Percentiles rank a stretch among this genome's conserved stretches.
Evolutionary conservation across 2,888 invertebrate species (phyloP).

Genomic region (Aspidiotus destructor): DNA sequence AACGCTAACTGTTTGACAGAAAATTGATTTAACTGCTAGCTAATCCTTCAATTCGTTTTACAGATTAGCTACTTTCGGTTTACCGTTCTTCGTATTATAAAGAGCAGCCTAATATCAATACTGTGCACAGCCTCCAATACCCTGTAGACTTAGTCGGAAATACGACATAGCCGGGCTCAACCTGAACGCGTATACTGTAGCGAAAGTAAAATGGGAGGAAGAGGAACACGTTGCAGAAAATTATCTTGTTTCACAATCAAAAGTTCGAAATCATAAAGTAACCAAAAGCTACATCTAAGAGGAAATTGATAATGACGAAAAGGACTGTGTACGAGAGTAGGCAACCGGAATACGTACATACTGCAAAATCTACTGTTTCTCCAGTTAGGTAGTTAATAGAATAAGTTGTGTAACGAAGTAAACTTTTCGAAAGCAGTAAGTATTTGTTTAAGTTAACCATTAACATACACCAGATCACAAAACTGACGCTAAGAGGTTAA

Average conservation of each 20-base stretch:
- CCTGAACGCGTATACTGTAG: not conserved
- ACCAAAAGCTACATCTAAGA: not conserved
- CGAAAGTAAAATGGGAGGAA: not conserved
- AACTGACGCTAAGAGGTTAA: conserved; percentile 27
- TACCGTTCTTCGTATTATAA: not conserved
- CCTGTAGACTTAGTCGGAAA: too few species aligned
- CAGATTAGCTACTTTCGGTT: not conserved
- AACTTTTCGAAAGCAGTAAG: conserved; percentile 22
- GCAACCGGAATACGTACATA: not conserved
- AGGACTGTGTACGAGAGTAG: not conserved
- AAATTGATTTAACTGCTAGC: not conserved
- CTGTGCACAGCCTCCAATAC: too few species aligned
- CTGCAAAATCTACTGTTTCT: not conserved
- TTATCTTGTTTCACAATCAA: not conserved
- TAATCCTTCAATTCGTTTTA: not conserved
- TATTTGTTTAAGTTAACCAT: conserved; percentile 32
- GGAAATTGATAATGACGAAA: not conserved
- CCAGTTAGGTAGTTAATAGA: conserved; percentile 20
- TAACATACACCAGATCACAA: conserved; percentile 27
- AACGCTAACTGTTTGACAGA: not conserved
- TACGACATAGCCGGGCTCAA: too few species aligned
- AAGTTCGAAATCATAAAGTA: not conserved
- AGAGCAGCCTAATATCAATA: conserved; percentile 2
- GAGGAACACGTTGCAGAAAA: not conserved
- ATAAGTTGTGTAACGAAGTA: conserved; percentile 31